Conservation (phyloP, 1,140 invertebrate species). For the Paralvinella palmiformis region DNA sequence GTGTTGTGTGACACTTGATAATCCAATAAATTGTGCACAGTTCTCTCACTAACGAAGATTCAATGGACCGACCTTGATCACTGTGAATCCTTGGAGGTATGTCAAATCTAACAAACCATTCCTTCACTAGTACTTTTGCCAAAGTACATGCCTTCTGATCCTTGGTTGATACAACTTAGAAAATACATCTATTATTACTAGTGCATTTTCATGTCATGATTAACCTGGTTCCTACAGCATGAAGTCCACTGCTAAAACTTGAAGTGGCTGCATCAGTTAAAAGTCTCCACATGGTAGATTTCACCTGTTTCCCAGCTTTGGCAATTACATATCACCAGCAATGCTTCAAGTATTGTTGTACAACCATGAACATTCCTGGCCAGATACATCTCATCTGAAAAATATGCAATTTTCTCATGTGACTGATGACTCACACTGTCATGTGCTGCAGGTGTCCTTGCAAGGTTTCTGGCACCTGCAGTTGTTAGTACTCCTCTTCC, state of each 20-base stretch:
- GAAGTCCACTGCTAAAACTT: not conserved
- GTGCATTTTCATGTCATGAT: not conserved
- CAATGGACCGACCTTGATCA: slow-evolving; percentile 20
- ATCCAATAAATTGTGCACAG: slow-evolving; percentile 14
- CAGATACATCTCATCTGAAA: no score
- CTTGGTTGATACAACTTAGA: slow-evolving; percentile 9
- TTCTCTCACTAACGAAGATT: slow-evolving; percentile 10
- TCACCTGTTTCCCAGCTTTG: not conserved
- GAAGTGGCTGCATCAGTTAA: not conserved
- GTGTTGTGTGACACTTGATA: slow-evolving; percentile 11
- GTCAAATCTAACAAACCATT: slow-evolving; percentile 17
- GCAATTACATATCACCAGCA: not conserved
- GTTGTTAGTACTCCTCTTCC: no score
- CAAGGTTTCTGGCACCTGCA: no score
- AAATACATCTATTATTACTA: slow-evolving; percentile 1
- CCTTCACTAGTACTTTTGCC: not conserved
- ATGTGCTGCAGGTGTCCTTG: no score
- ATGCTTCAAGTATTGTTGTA: no score
- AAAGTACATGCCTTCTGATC: slow-evolving; percentile 19
- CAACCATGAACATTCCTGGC: no score
- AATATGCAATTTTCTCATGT: no score
- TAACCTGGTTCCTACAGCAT: not conserved
- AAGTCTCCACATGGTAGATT: not conserved
- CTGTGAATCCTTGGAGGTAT: slow-evolving; percentile 13
- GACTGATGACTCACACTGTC: no score